Conservation (phyloP, 2,113 vertebrate species). For the Murina feae region DNA sequence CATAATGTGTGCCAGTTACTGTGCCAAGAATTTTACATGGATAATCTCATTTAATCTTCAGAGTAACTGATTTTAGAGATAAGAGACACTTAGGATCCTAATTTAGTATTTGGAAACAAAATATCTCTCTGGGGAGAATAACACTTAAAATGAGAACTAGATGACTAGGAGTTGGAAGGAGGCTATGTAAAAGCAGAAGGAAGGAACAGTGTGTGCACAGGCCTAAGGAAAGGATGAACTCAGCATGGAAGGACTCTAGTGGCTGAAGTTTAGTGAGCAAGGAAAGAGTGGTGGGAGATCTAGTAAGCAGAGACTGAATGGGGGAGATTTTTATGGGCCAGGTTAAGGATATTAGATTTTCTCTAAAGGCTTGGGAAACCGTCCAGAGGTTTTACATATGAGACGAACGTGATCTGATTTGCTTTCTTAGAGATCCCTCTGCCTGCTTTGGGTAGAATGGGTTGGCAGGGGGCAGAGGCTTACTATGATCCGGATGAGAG, state of each 20-base stretch:
- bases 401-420: not conserved
- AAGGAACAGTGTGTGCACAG: not conserved
- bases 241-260: not conserved
- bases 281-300: not conserved
- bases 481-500: not conserved
- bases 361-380: not conserved
- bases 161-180: not conserved
- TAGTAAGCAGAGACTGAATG: not conserved
- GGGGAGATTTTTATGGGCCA: not conserved
- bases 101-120: conserved; percentile 25
- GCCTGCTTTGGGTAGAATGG: not conserved
- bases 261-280: not conserved
- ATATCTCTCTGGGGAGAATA: conserved; percentile 1
- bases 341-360: not conserved
- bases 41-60: conserved; percentile 31
- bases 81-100: not conserved
- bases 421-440: not conserved
- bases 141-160: conserved; percentile 17
- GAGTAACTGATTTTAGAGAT: conserved; percentile 31
- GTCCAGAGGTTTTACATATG: not conserved
- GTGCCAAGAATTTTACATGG: not conserved
- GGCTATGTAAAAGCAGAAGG: not conserved
- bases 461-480: not conserved
- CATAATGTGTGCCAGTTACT: not conserved
- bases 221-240: not conserved